A percentile compares a stretch with the other conserved stretches of the same genome.
These are phyloP conservation scores for Aricia agestis DNA, from an alignment of 1,140 invertebrate genomes.

Conservation along the genomic window DNA sequence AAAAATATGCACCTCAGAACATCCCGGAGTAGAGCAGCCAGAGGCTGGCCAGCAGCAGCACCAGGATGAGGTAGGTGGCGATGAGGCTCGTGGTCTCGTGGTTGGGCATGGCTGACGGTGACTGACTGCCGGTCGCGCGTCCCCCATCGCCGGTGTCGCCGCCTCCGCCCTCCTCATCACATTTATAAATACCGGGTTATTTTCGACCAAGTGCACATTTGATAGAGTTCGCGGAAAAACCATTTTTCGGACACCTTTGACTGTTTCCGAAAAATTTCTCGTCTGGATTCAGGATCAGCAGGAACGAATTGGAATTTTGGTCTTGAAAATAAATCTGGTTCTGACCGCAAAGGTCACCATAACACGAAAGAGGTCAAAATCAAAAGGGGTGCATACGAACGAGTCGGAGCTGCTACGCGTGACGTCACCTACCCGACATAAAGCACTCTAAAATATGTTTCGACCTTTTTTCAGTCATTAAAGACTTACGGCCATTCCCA, in stretches of 20 bases:
- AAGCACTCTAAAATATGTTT: no score
- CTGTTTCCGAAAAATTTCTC: neutral
- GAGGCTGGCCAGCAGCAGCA: slow-evolving; percentile 71
- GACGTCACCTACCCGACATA: no score
- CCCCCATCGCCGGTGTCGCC: slow-evolving; percentile 48
- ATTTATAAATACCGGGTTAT: slow-evolving; percentile 53
- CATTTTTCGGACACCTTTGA: neutral
- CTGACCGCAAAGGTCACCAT: no score
- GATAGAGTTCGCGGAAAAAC: neutral
- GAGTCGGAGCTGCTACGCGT: no score
- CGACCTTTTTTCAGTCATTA: no score
- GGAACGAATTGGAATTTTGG: no score
- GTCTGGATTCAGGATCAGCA: no score
- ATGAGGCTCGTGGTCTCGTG: slow-evolving; percentile 73
- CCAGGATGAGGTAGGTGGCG: slow-evolving; percentile 74
- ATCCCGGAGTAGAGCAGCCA: slow-evolving; percentile 74
- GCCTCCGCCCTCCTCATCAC: slow-evolving; percentile 45
- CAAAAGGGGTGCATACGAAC: no score
- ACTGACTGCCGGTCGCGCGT: slow-evolving; percentile 42
- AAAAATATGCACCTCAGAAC: slow-evolving; percentile 61
- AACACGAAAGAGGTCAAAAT: no score
- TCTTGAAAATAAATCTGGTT: no score
- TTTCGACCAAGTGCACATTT: neutral
- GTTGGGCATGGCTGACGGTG: slow-evolving; percentile 56
- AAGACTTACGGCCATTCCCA: no score